Evolutionary conservation across 2,113 vertebrate species (phyloP), one percentile per base, ranked within the genome.

Genomic region (Bufo bufo): DNA sequence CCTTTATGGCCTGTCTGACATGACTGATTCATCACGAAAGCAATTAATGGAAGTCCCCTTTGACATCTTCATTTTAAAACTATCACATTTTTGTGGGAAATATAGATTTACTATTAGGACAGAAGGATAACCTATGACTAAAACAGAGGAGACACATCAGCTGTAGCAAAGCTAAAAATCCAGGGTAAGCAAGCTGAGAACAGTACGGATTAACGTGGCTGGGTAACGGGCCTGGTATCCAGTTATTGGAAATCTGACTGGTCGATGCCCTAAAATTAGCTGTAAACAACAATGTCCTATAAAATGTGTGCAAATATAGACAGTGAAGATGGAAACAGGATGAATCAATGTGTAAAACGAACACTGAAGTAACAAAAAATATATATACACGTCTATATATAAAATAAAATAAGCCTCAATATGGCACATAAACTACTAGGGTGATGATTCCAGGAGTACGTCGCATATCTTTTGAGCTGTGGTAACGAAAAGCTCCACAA

Each of bases 281-380:
- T 75, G 72, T 75, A 75, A 75, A 75, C 72, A 49, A 71, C 13
- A 71, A 75, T 17, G 72, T 50, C 47, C 45, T 75, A 50, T 19
- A 50, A 19, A 49, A 75, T 20, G 71, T 50, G 45, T 3, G 14
- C 10, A 75, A 20, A 50, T 75, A 75, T 6, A 75, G 71, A 75
- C 72, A 75, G 6, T 10, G 47, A 20, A 49, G 47, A 7, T 75
- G 47, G 72, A 75, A 75, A 75, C 50, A 49, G 43, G 47, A 75
- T 43, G 47, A 50, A 45, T 1, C 72, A 75, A 47, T 17, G 45
- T 74, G 45, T 13, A 74, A 49, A 74, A 74, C 20, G 7, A 49
- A 50, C 17, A 75, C 47, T 50, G 47, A 50, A 14, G 43, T 16
- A 59, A 79, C 8, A 56, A 11, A 33, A 80, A 58, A 58, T 23